These are phyloP conservation scores for Lethocerus indicus DNA, from an alignment of 1,140 invertebrate species.

Conservation along the genomic window DNA sequence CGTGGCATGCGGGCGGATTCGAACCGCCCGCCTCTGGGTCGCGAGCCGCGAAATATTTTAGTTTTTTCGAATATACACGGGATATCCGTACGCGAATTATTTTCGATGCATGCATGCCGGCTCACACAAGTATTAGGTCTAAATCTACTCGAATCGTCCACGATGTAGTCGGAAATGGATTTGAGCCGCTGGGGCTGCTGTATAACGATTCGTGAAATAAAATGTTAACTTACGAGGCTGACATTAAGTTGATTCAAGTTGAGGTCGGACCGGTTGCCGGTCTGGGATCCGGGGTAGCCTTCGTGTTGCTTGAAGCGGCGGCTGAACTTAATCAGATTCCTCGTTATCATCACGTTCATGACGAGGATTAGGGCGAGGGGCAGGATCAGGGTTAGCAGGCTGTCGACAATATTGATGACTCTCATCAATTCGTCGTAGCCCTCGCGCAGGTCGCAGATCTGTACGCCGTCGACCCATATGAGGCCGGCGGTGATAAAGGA, in stretches of 20 bases:
- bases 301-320: constrained; percentile 23
- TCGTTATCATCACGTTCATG: constrained; percentile 48
- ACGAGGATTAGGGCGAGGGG: constrained; percentile 50
- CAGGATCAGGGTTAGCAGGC: constrained; percentile 45
- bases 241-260: constrained; percentile 2
- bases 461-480: constrained; percentile 21
- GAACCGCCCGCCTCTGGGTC: no score
- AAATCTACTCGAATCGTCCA: no score
- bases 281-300: background rate
- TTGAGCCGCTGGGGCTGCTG: no score
- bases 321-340: constrained; percentile 29
- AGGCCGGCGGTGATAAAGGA: constrained; percentile 34
- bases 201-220: no score
- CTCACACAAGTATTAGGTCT: no score
- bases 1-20: no score
- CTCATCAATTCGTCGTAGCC: constrained; percentile 29
- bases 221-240: no score
- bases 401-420: constrained; percentile 43
- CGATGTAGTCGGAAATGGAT: no score
- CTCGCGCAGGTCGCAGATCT: constrained; percentile 27
- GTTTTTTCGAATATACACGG: no score
- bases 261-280: constrained; percentile 1
- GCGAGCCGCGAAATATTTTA: no score
- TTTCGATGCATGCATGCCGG: no score
- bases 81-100: no score